These are phyloP conservation scores for Chromis chromis DNA, from an alignment of 2,797 vertebrate species.

Conservation along the genomic window DNA sequence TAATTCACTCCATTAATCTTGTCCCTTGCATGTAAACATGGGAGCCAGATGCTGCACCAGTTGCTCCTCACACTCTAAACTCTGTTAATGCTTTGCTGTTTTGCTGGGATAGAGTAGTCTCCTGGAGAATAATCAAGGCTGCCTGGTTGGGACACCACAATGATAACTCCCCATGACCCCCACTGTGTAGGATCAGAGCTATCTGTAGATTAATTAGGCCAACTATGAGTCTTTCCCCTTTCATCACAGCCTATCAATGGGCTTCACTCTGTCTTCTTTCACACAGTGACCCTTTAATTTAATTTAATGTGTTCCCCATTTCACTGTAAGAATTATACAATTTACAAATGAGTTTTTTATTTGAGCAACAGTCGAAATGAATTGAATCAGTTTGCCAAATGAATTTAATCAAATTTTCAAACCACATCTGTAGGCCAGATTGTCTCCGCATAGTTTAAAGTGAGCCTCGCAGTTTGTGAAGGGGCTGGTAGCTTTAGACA, in stretches of 20 bases:
- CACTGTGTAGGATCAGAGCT: slow-evolving; percentile 70
- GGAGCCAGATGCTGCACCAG: slow-evolving; percentile 88
- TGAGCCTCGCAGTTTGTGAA: slow-evolving; percentile 7
- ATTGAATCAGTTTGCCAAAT: slow-evolving; percentile 18
- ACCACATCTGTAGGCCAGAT: neutral
- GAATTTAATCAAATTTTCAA: neutral
- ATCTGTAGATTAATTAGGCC: slow-evolving; percentile 87
- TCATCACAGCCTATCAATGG: slow-evolving; percentile 78
- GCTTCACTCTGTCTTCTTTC: slow-evolving; percentile 75
- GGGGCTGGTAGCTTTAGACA: neutral
- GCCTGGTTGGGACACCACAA: slow-evolving; percentile 84
- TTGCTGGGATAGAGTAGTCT: slow-evolving; percentile 81
- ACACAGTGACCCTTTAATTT: slow-evolving; percentile 79
- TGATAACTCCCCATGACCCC: slow-evolving; percentile 82
- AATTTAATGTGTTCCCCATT: slow-evolving; percentile 71
- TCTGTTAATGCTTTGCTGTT: slow-evolving; percentile 84
- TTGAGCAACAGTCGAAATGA: slow-evolving; percentile 14
- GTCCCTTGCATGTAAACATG: slow-evolving; percentile 85
- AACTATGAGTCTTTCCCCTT: slow-evolving; percentile 76
- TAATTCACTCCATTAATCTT: slow-evolving; percentile 89
- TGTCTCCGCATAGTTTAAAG: slow-evolving; percentile 27
- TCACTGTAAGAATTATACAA: slow-evolving; percentile 53
- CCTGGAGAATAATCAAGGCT: slow-evolving; percentile 87
- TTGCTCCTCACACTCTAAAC: slow-evolving; percentile 88
- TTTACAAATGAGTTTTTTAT: slow-evolving; percentile 56